Percentiles rank a stretch among this genome's conserved stretches.
phyloP scores from a whole-genome alignment of 2,888 invertebrate species.

The Meteorus colon region DNA sequence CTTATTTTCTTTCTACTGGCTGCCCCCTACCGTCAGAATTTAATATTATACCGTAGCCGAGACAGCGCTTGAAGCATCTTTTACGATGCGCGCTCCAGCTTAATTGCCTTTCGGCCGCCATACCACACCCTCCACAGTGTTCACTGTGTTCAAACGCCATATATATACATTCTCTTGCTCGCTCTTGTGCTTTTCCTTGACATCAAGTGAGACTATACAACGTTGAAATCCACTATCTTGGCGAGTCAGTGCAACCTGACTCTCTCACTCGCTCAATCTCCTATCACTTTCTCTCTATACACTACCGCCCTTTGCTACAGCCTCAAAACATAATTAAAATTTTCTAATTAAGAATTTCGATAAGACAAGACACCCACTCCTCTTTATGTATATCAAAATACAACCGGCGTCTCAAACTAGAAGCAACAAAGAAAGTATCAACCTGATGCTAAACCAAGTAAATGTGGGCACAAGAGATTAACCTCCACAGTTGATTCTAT shows the following conservation, averaged over 20 bases:
- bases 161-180: conserved; percentile 44
- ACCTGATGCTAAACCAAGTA: conserved; percentile 24
- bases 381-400: conserved; percentile 38
- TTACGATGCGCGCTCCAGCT: conserved; percentile 54
- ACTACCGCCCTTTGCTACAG: conserved; percentile 43
- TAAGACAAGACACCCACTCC: conserved; percentile 59
- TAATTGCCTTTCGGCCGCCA: conserved; percentile 57
- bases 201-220: conserved; percentile 8
- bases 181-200: conserved; percentile 38
- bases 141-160: neutral
- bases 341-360: conserved; percentile 74
- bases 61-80: conserved; percentile 50
- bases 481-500: conserved; percentile 10
- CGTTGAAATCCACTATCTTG: conserved; percentile 35
- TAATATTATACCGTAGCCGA: conserved; percentile 38
- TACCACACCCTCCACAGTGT: conserved; percentile 24
- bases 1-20: conserved; percentile 9
- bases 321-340: conserved; percentile 73
- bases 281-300: conserved; percentile 24
- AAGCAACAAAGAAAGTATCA: conserved; percentile 23
- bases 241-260: conserved; percentile 34
- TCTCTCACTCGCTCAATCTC: conserved; percentile 11
- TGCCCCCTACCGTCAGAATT: conserved; percentile 36
- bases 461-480: conserved; percentile 34
- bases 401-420: neutral